Evolutionary conservation across 2,888 invertebrate species (phyloP).

Genomic region (Metallyticus violacea): DNA sequence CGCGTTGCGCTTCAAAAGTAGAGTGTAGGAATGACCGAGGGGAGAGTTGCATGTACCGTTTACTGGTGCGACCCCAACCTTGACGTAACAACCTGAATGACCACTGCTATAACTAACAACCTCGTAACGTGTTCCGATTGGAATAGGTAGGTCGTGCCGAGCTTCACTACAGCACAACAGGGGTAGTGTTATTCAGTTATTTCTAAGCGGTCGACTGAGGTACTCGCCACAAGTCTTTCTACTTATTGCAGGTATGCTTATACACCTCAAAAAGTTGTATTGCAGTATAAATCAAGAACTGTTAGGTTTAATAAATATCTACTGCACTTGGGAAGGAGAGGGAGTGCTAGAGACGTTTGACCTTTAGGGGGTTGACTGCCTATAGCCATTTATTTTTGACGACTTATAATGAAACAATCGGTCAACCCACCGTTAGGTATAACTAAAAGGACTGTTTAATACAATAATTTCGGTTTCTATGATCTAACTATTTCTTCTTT

Average conservation of each 20-base stretch:
- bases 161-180: background rate
- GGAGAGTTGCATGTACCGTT: background rate
- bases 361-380: too few species aligned
- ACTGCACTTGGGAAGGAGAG: too few species aligned
- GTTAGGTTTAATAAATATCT: too few species aligned
- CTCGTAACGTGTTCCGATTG: background rate
- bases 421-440: too few species aligned
- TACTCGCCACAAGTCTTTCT: background rate
- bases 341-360: too few species aligned
- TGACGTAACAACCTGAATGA: background rate
- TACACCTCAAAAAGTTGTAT: too few species aligned
- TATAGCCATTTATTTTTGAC: too few species aligned
- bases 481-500: too few species aligned
- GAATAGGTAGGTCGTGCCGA: background rate
- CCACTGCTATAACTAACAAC: background rate
- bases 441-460: too few species aligned
- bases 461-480: too few species aligned
- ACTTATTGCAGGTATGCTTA: background rate
- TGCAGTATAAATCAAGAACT: too few species aligned
- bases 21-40: background rate
- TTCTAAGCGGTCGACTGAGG: background rate
- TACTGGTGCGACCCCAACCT: background rate
- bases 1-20: background rate
- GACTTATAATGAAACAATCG: too few species aligned
- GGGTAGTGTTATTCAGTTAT: background rate